A percentile compares a stretch with the other conserved stretches of the same genome.
These are phyloP conservation scores for Aspidiotus destructor DNA, from an alignment of 2,888 invertebrate species.

Conservation along the genomic window DNA sequence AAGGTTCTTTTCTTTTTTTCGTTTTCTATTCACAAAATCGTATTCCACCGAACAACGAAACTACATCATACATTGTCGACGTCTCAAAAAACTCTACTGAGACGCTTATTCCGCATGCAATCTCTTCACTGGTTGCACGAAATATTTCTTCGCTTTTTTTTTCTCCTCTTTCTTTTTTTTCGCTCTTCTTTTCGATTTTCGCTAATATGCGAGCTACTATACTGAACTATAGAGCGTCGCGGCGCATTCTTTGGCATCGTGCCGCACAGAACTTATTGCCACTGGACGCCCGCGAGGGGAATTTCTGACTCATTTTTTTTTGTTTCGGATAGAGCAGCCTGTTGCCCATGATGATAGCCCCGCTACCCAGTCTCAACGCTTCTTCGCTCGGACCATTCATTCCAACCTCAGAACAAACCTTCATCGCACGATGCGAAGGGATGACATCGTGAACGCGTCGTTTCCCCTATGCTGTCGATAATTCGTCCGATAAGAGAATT, in stretches of 20 bases:
- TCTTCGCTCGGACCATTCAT: not conserved
- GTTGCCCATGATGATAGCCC: conserved; percentile 8
- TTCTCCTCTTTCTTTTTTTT: not conserved
- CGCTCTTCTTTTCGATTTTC: not conserved
- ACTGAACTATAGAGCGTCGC: not conserved
- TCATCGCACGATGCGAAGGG: not conserved
- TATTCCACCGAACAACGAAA: too few relatives aligned
- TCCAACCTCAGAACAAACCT: too few relatives aligned
- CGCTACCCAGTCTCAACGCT: conserved; percentile 5
- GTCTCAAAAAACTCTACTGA: too few relatives aligned
- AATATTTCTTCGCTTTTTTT: conserved; percentile 17
- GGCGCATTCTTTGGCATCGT: conserved; percentile 29
- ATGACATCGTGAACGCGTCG: too few relatives aligned
- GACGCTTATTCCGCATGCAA: too few relatives aligned
- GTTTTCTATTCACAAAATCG: too few relatives aligned
- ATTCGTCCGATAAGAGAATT: too few relatives aligned
- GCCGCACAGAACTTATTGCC: conserved; percentile 24
- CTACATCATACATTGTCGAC: too few relatives aligned
- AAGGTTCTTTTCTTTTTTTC: too few relatives aligned
- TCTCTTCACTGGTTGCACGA: conserved; percentile 3
- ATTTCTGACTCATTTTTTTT: conserved; percentile 23
- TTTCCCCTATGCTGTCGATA: too few relatives aligned
- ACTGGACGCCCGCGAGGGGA: conserved; percentile 19
- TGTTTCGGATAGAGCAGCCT: conserved; percentile 14
- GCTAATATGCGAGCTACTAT: too few relatives aligned